phyloP scores from a whole-genome alignment of 1,140 invertebrate genomes.

The Dinothrombium tinctorium region DNA sequence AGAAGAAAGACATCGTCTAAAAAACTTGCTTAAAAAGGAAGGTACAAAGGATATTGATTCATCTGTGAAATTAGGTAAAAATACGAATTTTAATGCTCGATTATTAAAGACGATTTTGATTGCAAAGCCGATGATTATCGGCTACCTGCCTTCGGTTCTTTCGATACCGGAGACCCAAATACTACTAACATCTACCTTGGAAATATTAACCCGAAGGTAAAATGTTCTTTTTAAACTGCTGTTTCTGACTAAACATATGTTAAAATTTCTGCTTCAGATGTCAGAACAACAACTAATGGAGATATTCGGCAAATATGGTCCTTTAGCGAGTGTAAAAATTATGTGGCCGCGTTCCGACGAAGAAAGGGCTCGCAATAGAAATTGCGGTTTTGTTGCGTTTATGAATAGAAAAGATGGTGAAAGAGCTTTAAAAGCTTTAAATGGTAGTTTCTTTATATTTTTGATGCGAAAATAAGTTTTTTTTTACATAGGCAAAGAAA shows the following conservation, averaged over 20 bases:
- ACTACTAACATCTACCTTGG: slow-evolving; percentile 95
- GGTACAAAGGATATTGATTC: slow-evolving; percentile 1
- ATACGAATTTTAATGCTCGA: background rate
- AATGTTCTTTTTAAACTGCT: slow-evolving; percentile 6
- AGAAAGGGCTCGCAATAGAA: slow-evolving; percentile 72
- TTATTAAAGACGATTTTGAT: slow-evolving; percentile 31
- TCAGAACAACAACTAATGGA: slow-evolving; percentile 92
- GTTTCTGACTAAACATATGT: slow-evolving; percentile 7
- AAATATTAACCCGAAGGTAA: slow-evolving; percentile 83
- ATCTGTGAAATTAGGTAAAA: slow-evolving; percentile 3
- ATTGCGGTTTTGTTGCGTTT: slow-evolving; percentile 97
- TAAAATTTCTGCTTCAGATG: slow-evolving; percentile 32
- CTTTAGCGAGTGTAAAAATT: slow-evolving; percentile 94
- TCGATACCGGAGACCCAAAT: slow-evolving; percentile 79
- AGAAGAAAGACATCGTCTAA: slow-evolving; percentile 64
- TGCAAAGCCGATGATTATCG: slow-evolving; percentile 18
- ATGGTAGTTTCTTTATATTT: slow-evolving; percentile 31
- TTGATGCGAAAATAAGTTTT: slow-evolving; percentile 1
- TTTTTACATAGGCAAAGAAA: slow-evolving; percentile 40
- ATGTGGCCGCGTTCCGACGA: slow-evolving; percentile 99
- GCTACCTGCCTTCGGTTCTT: slow-evolving; percentile 33
- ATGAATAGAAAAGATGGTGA: slow-evolving; percentile 96
- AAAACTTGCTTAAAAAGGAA: slow-evolving; percentile 24
- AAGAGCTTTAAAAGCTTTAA: slow-evolving; percentile 60
- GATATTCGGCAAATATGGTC: slow-evolving; percentile 88